Evolutionary conservation across 1,140 invertebrate genomes (phyloP), one percentile per base, ranked within the genome.

Genomic region (Ptiloglossa arizonensis): DNA sequence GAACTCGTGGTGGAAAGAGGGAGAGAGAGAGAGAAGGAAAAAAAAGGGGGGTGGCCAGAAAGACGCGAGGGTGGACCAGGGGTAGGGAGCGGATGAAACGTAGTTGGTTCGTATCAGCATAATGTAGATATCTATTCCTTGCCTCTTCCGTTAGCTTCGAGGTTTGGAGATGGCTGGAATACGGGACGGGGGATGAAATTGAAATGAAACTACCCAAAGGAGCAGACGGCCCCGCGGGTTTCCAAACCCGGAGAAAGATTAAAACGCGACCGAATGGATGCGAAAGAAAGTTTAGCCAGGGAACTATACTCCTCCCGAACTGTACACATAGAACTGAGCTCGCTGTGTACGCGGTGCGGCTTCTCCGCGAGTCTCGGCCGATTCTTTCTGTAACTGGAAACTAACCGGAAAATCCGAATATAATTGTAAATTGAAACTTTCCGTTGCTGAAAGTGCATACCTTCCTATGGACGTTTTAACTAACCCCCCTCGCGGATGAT

Each of bases 151-250:
- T 82, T 81, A 88, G 83, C 83, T 85, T 85, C 83, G 82, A 85
- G 81, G 72, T 80, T 85, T 68, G 82, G 63, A 60, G 59, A 41
- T 70, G 69, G 57, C 68, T 73, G 66, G 63, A 69, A 80, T 60
- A 76, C 70, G 64, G 17, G 66, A 62, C 54, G 63, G 71, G 60
- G 63, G 73, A 86, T 86, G 86, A 88, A 85, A 90, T 90, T 91
- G 89, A 89, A 91, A 90, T 91, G 89, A 87, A 91, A 90, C 90
- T 89, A 90, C 82, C 87, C 84, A 87, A 86, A 87, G 87, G 85
- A 88, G 82, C 83, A 87, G 87, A 86, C 87, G 85, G 77, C 87
- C 87, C 88, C 86, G 87, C 89, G 89, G 89, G 87, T 89, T 89
- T 87, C 85, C 87, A 77, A 90, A 81, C 84, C 81, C 66, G 73